Base-by-base conservation (phyloP, 2,888 invertebrate species). In the Leptopilina drosophilae region DNA sequence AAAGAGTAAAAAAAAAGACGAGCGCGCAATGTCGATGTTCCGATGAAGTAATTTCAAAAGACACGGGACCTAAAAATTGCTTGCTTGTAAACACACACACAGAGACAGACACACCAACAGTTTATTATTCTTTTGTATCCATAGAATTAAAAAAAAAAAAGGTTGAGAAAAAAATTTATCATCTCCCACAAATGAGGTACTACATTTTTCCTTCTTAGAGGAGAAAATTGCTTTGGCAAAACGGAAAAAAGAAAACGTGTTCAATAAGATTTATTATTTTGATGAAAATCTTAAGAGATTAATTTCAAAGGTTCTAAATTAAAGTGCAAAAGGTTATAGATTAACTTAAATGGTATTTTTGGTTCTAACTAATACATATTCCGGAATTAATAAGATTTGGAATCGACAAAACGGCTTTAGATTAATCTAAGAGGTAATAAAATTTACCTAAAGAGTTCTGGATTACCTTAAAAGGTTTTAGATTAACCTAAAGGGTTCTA, bases 41-140 rank as follows among this genome's bases (percentile, higher is more conserved):
- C 73, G 80, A 83, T 73, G 78, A 77, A 79, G 81, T 80, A 82
- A 82, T 82, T 67, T 46, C 78, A 62, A 77, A 80, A 82, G 81
- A 82, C 82, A 83, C 77, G 81, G 65, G 76, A 76, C 64, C 59
- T 83, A 78, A 78, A 83, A 81, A 83, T 82, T 82, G 80, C 78
- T 76, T 59, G 40, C 33, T 76, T 76, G 73, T 42, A 49, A 11
- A 8, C 12, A 49, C 49, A 49, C 3, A 4, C 12, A 49, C 3
- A 49, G 3, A 4, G 4, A 49, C 49, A 9, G 0, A 49, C 11
- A 49, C 11, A 49, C 12, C 9, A 12, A 49, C 11, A 49, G 12
- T 11, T 49, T 62, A 64, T 69, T 76, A 20, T 69, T 81, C 80
- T 81, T 82, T 82, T 83, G 73, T 79, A 76, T 77, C 69, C 20